phyloP scores from a whole-genome alignment of 2,888 invertebrate species.

The Acanthosepion lycidas region DNA sequence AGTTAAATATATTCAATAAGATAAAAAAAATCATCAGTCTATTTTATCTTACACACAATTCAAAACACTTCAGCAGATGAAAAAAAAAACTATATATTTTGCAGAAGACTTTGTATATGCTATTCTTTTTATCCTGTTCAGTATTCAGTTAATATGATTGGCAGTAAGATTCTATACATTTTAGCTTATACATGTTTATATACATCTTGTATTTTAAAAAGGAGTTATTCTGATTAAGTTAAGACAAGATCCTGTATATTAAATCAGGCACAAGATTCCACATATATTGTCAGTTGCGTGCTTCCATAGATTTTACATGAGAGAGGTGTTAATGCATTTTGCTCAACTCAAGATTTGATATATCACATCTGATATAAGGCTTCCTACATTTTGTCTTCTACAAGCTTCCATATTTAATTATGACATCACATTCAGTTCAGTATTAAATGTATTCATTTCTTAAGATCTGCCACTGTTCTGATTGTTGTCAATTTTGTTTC shows the following conservation, averaged over 20 bases:
- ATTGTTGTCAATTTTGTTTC: constrained; percentile 21
- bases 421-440: not conserved
- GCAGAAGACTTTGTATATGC: not conserved
- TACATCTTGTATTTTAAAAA: not conserved
- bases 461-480: not conserved
- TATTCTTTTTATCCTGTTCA: not conserved
- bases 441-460: not conserved
- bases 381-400: not conserved
- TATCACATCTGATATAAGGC: not conserved
- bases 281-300: not conserved
- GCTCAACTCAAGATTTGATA: not conserved
- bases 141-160: not conserved
- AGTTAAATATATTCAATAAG: not conserved
- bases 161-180: not conserved
- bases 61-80: not conserved
- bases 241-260: not conserved
- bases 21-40: not conserved
- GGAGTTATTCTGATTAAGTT: not conserved
- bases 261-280: not conserved
- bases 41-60: not conserved
- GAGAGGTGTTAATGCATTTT: not conserved
- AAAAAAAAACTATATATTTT: not conserved
- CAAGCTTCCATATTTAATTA: not conserved
- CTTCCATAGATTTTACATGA: constrained; percentile 23
- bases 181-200: not conserved